Conservation (phyloP, 2,797 vertebrate species). For the Pogoniulus pusillus region DNA sequence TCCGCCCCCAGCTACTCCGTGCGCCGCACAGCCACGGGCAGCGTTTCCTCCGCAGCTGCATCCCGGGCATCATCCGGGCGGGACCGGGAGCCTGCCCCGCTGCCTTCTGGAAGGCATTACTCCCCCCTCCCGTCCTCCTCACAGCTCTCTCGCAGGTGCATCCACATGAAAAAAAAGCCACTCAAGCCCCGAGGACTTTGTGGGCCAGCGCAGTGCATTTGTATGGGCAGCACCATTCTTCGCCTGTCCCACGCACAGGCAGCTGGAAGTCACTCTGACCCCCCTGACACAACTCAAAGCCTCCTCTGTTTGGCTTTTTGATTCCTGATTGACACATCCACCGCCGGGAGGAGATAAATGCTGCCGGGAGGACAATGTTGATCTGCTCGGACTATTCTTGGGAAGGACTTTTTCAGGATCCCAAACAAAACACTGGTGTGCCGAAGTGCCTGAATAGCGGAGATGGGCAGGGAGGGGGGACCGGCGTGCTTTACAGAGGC, state of each 20-base stretch:
- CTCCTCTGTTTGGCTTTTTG: slow-evolving; percentile 84
- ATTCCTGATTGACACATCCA: slow-evolving; percentile 83
- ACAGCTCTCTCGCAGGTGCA: slow-evolving; percentile 75
- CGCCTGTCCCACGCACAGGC: slow-evolving; percentile 71
- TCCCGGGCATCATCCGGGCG: not conserved
- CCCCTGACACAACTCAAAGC: slow-evolving; percentile 80
- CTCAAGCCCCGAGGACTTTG: slow-evolving; percentile 51
- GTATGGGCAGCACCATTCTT: slow-evolving; percentile 76
- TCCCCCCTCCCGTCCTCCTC: not conserved
- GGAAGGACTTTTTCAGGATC: slow-evolving; percentile 79
- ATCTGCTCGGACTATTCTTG: slow-evolving; percentile 76
- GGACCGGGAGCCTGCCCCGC: not conserved
- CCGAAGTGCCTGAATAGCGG: slow-evolving; percentile 77
- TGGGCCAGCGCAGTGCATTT: slow-evolving; percentile 65
- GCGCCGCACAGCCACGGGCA: not conserved
- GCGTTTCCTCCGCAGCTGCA: not conserved
- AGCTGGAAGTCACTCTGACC: slow-evolving; percentile 82
- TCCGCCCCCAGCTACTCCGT: not conserved
- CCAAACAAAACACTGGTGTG: slow-evolving; percentile 73
- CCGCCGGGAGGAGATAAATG: slow-evolving; percentile 78
- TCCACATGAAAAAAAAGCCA: slow-evolving; percentile 57
- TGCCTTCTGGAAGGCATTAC: slow-evolving; percentile 63
- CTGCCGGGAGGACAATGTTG: slow-evolving; percentile 78
- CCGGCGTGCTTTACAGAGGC: slow-evolving; percentile 71
- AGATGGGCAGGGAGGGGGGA: slow-evolving; percentile 70